These are phyloP conservation scores for Bergia sp. DNA, from an alignment of 92 coral and sea anemone genomes.

Conservation along the genomic window DNA sequence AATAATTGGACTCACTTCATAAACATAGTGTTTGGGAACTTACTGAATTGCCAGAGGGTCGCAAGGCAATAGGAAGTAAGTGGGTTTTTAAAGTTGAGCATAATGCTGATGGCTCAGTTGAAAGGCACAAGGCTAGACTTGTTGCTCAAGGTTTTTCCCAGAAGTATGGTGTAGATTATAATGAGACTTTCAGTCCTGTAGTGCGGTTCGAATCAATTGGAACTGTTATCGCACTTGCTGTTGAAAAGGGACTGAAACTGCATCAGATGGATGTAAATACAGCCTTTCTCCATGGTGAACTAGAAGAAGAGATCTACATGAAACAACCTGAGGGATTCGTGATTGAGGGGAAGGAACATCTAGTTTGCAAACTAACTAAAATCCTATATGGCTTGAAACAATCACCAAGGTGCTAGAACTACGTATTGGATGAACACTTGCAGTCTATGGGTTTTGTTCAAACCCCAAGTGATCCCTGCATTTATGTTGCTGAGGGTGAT, in stretches of 20 bases:
- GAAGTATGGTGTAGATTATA: conserved; percentile 65
- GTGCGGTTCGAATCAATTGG: conserved; percentile 59
- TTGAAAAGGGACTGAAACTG: conserved; percentile 59
- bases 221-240: conserved; percentile 57
- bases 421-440: conserved; percentile 54
- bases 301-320: conserved; percentile 66
- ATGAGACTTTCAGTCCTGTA: conserved; percentile 66
- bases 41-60: conserved; percentile 55
- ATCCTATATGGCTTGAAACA: conserved; percentile 73
- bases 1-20: conserved; percentile 53
- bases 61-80: conserved; percentile 61
- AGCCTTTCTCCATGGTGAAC: conserved; percentile 62
- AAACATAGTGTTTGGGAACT: conserved; percentile 63
- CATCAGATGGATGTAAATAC: conserved; percentile 75
- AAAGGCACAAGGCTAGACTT: conserved; percentile 64
- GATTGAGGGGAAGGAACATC: conserved; percentile 50
- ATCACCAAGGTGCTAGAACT: conserved; percentile 69
- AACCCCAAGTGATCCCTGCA: conserved; percentile 54
- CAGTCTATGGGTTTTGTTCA: conserved; percentile 52
- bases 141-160: conserved; percentile 79
- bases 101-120: conserved; percentile 72
- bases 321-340: conserved; percentile 69
- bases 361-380: conserved; percentile 68
- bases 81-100: conserved; percentile 68
- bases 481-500: conserved; percentile 46